phyloP scores from a whole-genome alignment of 2,888 invertebrate genomes.

The Gymnosoma rotundatum region DNA sequence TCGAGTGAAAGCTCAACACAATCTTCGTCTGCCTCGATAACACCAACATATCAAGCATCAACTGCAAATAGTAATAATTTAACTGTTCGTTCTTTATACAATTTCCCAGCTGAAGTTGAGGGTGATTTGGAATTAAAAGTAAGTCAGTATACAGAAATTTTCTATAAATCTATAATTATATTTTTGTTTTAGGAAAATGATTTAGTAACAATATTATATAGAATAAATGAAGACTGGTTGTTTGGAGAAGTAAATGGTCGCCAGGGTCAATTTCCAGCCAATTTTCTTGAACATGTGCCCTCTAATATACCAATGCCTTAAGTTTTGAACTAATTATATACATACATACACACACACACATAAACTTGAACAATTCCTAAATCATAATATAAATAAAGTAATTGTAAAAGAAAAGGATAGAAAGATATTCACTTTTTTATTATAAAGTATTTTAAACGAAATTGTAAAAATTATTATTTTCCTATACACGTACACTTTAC shows the following conservation, averaged over 20 bases:
- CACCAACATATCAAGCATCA: conserved; percentile 62
- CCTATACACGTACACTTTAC: conserved; percentile 41
- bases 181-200: conserved; percentile 83
- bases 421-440: conserved; percentile 1
- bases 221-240: conserved; percentile 90
- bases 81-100: conserved; percentile 87
- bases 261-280: conserved; percentile 90
- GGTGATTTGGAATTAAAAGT: conserved; percentile 85
- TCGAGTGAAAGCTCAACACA: conserved; percentile 43
- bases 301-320: conserved; percentile 81
- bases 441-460: conserved; percentile 36
- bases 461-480: conserved; percentile 37
- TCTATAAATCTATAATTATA: neutral
- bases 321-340: conserved; percentile 58
- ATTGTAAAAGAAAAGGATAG: conserved; percentile 1
- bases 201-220: conserved; percentile 85
- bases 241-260: conserved; percentile 87
- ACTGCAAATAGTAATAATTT: conserved; percentile 52
- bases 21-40: conserved; percentile 51
- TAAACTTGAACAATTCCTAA: conserved; percentile 66
- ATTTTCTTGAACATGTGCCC: conserved; percentile 87
- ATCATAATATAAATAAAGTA: neutral
- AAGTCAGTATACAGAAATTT: conserved; percentile 68
- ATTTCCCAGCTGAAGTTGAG: conserved; percentile 86
- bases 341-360: conserved; percentile 17